Evolutionary conservation across 2,113 vertebrate species (phyloP).

Genomic region (mouse (Mus musculus)): DNA sequence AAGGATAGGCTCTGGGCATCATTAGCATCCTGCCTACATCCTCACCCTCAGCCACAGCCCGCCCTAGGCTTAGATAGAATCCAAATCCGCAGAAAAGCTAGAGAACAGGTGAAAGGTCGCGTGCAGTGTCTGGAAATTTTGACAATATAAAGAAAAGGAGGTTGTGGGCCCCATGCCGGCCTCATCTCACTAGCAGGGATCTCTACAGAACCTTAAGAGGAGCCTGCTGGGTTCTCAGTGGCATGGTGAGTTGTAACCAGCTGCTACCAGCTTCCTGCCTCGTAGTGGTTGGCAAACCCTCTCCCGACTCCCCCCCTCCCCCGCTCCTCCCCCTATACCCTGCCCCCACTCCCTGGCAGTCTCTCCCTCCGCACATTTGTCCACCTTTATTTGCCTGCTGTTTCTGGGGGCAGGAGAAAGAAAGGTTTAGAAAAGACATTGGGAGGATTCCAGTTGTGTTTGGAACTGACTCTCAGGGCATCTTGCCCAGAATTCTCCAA

Average conservation of each 20-base stretch:
- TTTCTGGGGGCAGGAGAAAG: slow-evolving; percentile 43
- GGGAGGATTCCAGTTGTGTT: slow-evolving; percentile 70
- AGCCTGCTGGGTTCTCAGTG: neutral
- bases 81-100: slow-evolving; percentile 29
- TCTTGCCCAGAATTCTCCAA: slow-evolving; percentile 75
- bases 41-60: neutral
- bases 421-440: slow-evolving; percentile 62
- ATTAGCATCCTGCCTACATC: neutral
- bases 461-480: slow-evolving; percentile 54
- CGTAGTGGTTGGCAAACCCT: slow-evolving; percentile 12
- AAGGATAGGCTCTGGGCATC: neutral
- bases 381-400: slow-evolving; percentile 63
- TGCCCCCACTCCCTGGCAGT: neutral
- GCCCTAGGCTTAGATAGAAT: neutral
- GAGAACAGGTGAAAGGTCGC: neutral
- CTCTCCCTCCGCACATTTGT: slow-evolving; percentile 12
- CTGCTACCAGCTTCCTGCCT: neutral
- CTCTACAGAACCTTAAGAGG: slow-evolving; percentile 26
- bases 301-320: neutral
- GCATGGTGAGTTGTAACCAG: neutral
- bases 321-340: neutral
- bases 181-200: slow-evolving; percentile 37
- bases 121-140: slow-evolving; percentile 1
- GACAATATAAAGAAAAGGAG: neutral
- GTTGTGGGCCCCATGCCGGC: neutral